Base-by-base conservation (phyloP, 2,888 invertebrate genomes). In the Frankliniella fusca region DNA sequence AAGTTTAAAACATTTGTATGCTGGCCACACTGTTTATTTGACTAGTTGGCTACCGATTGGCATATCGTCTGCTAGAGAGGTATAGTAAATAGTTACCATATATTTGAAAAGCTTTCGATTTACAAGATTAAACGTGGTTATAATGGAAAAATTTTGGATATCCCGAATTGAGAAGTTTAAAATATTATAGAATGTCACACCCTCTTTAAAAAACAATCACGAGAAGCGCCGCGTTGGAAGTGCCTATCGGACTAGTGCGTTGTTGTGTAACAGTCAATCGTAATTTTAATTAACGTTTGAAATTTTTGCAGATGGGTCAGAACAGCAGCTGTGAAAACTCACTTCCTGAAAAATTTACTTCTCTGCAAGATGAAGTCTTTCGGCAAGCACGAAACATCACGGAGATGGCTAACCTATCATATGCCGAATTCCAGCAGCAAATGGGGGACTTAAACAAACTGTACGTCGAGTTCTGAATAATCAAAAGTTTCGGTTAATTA, bases 401-500 rank as follows among this genome's bases (percentile, higher is more conserved):
- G 3, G 89, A 89, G 86, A 88, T 89, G 61, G 88, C 88, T 23
- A 86, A 87, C 15, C 85, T 89, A 12, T 86, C 90, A 7, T 92
- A 93, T 86, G 91, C 91, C 65, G 90, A 92, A 23, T 92, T 93
- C 85, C 87, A 90, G 83, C 87, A 89, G 80, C 90, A 90, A 84
- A 86, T 93, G 20, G 88, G 89, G 48, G 90, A 92, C 86, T 87
- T 93, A 61, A 93, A 93, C 87, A 87, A 89, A 84, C 87, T 93
- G 92, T 93, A 89, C 89, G 90, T 87, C 81, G 38, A 38, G 38
- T 38, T 38, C 38, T 38, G 5, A 38, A 38, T 38, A 38, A 38
- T 38, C 5, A 38, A 38, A 38, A 38, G 38, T 38, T 38, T 38
- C 38, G 5, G 38, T 38, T 38, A 38, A 38, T 83, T 48, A 80